phyloP scores from a whole-genome alignment of 2,888 invertebrate genomes.

The Oxystoma pomonae region DNA sequence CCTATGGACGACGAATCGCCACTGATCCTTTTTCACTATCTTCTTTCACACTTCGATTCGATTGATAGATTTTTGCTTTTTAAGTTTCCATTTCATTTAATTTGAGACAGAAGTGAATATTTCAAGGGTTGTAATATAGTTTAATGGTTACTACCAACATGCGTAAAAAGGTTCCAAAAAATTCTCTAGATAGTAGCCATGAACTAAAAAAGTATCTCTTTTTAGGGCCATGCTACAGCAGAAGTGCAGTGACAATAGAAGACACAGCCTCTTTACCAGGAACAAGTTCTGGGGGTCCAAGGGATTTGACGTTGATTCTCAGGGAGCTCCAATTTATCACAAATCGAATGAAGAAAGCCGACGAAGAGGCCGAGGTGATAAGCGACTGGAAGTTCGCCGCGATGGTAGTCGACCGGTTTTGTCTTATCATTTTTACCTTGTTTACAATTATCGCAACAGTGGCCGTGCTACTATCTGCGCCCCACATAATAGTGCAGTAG shows the following conservation, averaged over 20 bases:
- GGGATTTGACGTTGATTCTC: constrained; percentile 86
- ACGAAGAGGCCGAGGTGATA: constrained; percentile 88
- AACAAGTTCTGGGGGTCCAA: constrained; percentile 59
- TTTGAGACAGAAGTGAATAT: too few relatives aligned
- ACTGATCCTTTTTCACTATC: too few relatives aligned
- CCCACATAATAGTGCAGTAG: constrained; percentile 92
- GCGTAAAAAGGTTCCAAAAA: too few relatives aligned
- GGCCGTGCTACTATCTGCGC: constrained; percentile 86
- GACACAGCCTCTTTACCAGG: constrained; percentile 49
- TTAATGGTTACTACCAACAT: too few relatives aligned
- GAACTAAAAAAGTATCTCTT: too few relatives aligned
- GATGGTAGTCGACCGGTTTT: constrained; percentile 96
- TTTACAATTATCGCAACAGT: constrained; percentile 92
- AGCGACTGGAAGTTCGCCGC: constrained; percentile 99
- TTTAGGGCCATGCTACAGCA: constrained; percentile 54
- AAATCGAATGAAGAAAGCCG: constrained; percentile 88
- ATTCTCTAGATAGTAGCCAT: too few relatives aligned
- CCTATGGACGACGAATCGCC: too few relatives aligned
- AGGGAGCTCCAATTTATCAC: constrained; percentile 94
- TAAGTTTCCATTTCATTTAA: too few relatives aligned
- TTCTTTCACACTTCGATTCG: too few relatives aligned
- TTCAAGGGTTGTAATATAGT: too few relatives aligned
- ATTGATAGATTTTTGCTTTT: too few relatives aligned
- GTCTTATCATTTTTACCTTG: constrained; percentile 91
- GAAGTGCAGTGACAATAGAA: constrained; percentile 74